phyloP scores from a whole-genome alignment of 2,888 invertebrate genomes.

The Limnephilus lunatus region DNA sequence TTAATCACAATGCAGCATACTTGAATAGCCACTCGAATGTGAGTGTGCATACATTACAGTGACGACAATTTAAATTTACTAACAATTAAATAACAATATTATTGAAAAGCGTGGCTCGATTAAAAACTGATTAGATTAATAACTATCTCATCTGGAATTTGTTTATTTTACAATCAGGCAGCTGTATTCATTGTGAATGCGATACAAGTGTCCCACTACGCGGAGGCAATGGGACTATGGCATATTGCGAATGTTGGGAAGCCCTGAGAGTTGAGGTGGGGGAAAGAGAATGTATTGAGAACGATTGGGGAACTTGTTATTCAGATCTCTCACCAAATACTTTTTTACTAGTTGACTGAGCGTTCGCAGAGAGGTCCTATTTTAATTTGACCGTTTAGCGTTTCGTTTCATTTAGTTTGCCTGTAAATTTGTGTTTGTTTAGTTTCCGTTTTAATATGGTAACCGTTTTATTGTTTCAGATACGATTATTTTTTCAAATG shows the following conservation, averaged over 20 bases:
- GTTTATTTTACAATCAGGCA: not conserved
- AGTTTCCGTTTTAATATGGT: no score
- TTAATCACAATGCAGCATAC: not conserved
- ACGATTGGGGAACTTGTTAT: not conserved
- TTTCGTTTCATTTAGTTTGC: no score
- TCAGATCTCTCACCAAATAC: not conserved
- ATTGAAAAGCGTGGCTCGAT: not conserved
- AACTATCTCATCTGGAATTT: not conserved
- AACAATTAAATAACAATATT: not conserved
- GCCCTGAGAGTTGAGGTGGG: not conserved
- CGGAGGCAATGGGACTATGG: not conserved
- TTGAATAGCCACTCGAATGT: not conserved
- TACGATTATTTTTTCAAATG: no score
- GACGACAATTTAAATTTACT: not conserved
- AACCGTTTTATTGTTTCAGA: no score
- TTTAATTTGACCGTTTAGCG: no score
- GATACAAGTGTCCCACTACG: not conserved
- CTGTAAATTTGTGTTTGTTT: no score
- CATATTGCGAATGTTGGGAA: not conserved
- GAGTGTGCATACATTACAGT: not conserved
- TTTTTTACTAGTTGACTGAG: no score
- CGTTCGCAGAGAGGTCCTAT: no score
- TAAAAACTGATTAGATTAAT: not conserved
- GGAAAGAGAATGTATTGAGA: not conserved
- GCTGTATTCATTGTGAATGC: not conserved